Conservation (phyloP, 2,113 vertebrate genomes). For the Tupaia chinensis region DNA sequence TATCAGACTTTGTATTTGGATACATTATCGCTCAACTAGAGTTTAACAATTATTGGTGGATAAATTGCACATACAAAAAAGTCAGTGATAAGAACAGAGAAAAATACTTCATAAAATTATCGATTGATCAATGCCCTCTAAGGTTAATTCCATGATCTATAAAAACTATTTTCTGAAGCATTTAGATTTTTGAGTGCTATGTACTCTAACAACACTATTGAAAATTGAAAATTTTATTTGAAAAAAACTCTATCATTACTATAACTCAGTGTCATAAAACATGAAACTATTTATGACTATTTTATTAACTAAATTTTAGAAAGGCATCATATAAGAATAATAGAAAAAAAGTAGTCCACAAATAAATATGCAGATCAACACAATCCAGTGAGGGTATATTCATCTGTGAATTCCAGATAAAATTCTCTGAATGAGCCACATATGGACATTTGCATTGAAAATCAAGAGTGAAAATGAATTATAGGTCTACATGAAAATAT, state of each 20-base stretch:
- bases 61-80: background rate
- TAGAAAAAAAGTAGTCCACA: background rate
- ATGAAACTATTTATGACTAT: background rate
- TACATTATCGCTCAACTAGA: background rate
- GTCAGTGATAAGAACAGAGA: background rate
- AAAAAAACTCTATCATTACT: background rate
- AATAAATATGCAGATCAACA: background rate
- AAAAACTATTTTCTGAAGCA: constrained; percentile 12
- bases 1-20: background rate
- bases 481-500: background rate
- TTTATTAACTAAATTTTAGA: background rate
- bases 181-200: background rate
- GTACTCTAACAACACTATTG: background rate
- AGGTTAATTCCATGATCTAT: background rate
- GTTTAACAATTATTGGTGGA: background rate
- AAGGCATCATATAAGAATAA: background rate
- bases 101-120: background rate
- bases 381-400: background rate
- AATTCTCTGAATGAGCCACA: background rate
- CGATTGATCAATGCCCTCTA: background rate
- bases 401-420: background rate
- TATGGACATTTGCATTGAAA: background rate
- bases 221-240: background rate
- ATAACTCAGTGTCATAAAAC: background rate
- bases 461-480: background rate